Evolutionary conservation across 2,888 invertebrate genomes (phyloP).

Genomic region (Zonitis immaculata): DNA sequence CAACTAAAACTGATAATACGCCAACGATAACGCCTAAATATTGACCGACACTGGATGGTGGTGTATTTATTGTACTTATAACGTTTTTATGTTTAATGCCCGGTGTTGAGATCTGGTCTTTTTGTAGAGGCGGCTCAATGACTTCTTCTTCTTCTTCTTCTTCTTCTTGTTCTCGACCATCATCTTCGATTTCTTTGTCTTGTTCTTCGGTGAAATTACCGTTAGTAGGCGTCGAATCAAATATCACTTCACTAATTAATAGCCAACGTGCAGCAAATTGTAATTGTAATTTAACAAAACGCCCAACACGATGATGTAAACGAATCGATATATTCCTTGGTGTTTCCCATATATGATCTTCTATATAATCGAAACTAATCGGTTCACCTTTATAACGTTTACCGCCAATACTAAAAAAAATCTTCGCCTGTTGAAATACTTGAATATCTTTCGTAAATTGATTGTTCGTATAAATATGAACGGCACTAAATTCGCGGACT

Average conservation of each 20-base stretch:
- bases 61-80: slow-evolving; percentile 41
- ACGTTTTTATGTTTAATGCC: slow-evolving; percentile 38
- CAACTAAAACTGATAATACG: slow-evolving; percentile 41
- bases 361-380: slow-evolving; percentile 65
- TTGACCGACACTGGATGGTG: slow-evolving; percentile 42
- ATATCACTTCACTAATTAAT: slow-evolving; percentile 83
- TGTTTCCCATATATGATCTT: slow-evolving; percentile 74
- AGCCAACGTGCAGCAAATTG: slow-evolving; percentile 82
- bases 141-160: slow-evolving; percentile 19
- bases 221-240: slow-evolving; percentile 59
- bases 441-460: slow-evolving; percentile 79
- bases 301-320: slow-evolving; percentile 75
- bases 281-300: slow-evolving; percentile 72
- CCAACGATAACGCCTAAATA: slow-evolving; percentile 47
- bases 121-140: slow-evolving; percentile 25
- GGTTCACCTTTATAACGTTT: slow-evolving; percentile 72
- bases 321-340: slow-evolving; percentile 78
- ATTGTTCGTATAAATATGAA: slow-evolving; percentile 80
- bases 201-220: slow-evolving; percentile 46
- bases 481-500: slow-evolving; percentile 78
- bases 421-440: slow-evolving; percentile 75
- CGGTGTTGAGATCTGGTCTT: slow-evolving; percentile 35
- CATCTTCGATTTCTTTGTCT: slow-evolving; percentile 33
- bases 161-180: too few species aligned
- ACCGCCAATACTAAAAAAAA: slow-evolving; percentile 79